Percentiles rank a stretch among this genome's conserved stretches.
phyloP scores from a whole-genome alignment of 2,888 invertebrate species.

The Labia minor region DNA sequence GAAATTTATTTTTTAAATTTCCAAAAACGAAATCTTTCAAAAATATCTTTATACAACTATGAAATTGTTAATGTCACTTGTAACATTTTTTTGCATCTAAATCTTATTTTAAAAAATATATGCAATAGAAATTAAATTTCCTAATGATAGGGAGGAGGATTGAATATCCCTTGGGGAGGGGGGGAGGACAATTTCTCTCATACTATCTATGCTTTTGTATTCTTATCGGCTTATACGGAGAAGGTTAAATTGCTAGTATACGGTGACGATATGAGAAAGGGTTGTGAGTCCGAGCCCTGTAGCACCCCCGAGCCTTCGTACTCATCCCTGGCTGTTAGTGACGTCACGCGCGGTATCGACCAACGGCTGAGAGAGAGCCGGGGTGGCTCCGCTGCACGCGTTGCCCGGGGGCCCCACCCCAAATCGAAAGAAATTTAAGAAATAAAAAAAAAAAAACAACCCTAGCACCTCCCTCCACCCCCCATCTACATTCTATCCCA shows the following conservation, averaged over 20 bases:
- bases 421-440: not conserved
- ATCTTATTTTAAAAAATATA: no score
- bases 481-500: no score
- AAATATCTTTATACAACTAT: no score
- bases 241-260: conserved; percentile 6
- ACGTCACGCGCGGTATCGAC: conserved; percentile 7
- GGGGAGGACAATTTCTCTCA: no score
- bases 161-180: no score
- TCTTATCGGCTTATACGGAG: conserved; percentile 9
- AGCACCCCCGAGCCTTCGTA: no score
- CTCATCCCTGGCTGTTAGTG: not conserved
- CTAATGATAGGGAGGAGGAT: no score
- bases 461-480: not conserved
- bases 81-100: no score
- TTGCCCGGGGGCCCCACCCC: conserved; percentile 6
- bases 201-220: not conserved
- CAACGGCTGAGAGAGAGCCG: not conserved
- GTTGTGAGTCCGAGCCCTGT: not conserved
- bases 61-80: no score
- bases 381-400: conserved; percentile 13
- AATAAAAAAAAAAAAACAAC: not conserved
- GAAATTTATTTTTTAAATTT: no score
- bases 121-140: no score
- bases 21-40: no score
- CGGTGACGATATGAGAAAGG: conserved; percentile 7